Base-by-base conservation (phyloP, 2,797 vertebrate species). In the Manis crassicaudata region DNA sequence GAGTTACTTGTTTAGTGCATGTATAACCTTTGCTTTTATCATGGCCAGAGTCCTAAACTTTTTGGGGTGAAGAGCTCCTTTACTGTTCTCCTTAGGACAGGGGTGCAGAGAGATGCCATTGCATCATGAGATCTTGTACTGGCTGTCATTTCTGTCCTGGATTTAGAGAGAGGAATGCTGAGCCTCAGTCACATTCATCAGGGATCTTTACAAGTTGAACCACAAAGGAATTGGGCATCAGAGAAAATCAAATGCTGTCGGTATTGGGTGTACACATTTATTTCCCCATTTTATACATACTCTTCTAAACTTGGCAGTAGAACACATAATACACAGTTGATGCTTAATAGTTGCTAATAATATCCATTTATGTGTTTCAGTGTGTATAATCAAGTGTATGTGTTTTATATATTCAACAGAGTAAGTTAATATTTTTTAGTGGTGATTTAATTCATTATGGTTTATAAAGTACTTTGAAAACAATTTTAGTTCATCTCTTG, bases 401-500 rank as follows among this genome's bases (percentile, higher is more conserved):
- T 89, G 60, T 94, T 95, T 94, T 92, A 83, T 90, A 80, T 92
- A 93, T 97, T 97, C 60, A 27, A 72, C 84, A 88, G 89, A 94
- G 43, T 88, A 67, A 89, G 86, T 92, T 97, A 63, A 96, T 97
- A 17, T 92, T 62, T 92, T 97, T 97, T 94, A 70, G 20, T 83
- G 67, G 80, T 97, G 94, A 96, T 88, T 96, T 86, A 96, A 95
- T 97, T 93, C 82, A 91, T 94, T 86, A 83, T 67, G 80, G 46
- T 92, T 93, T 96, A 77, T 95, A 94, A 95, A 93, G 88, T 96
- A 68, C 95, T 88, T 95, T 83, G 95, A 63, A 93, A 95, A 95
- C 79, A 88, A 81, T 88, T 94, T 95, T 87, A 93, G 40, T 90
- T 37, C 35, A 89, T 95, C 40, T 96, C 92, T 65, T 94, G 20